A percentile compares a stretch with the other conserved stretches of the same genome.
phyloP scores from a whole-genome alignment of 2,113 vertebrate species.

The Heterochromis multidens region DNA sequence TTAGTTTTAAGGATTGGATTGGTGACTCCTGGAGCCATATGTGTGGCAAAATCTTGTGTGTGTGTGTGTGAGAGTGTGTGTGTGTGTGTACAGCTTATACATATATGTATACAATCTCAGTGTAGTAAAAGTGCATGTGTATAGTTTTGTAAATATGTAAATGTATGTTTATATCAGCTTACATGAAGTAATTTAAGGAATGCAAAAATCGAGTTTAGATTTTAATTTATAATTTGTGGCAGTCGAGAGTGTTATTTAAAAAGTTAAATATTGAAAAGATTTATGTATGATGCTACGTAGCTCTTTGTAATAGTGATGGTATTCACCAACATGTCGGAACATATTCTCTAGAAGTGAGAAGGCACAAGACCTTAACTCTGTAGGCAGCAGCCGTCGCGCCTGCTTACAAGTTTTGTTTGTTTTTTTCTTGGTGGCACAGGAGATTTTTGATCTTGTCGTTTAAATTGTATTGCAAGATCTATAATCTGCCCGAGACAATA shows the following conservation, averaged over 20 bases:
- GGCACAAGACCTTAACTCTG: conserved; percentile 39
- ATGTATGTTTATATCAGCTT: conserved; percentile 76
- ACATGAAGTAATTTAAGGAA: conserved; percentile 77
- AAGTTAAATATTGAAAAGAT: conserved; percentile 66
- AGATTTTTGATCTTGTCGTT: conserved; percentile 63
- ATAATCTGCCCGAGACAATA: conserved; percentile 63
- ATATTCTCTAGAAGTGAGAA: conserved; percentile 44
- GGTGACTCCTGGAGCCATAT: conserved; percentile 42
- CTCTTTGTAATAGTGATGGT: conserved; percentile 69
- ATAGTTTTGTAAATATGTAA: conserved; percentile 78
- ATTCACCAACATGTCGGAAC: conserved; percentile 55
- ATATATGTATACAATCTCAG: conserved; percentile 57
- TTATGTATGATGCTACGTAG: conserved; percentile 66
- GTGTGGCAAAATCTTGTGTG: conserved; percentile 18
- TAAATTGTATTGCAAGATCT: conserved; percentile 62
- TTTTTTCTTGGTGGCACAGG: conserved; percentile 27
- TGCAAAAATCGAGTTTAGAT: conserved; percentile 75
- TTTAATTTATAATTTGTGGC: conserved; percentile 78
- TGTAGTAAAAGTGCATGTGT: conserved; percentile 73
- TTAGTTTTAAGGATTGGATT: conserved; percentile 8
- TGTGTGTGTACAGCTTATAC: conserved; percentile 50
- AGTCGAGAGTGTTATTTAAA: conserved; percentile 75
- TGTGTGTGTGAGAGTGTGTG: background rate
- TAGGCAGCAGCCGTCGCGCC: conserved; percentile 21
- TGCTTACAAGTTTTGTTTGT: background rate